Base-by-base conservation (phyloP, 1,140 invertebrate species). In the Polyergus mexicanus region DNA sequence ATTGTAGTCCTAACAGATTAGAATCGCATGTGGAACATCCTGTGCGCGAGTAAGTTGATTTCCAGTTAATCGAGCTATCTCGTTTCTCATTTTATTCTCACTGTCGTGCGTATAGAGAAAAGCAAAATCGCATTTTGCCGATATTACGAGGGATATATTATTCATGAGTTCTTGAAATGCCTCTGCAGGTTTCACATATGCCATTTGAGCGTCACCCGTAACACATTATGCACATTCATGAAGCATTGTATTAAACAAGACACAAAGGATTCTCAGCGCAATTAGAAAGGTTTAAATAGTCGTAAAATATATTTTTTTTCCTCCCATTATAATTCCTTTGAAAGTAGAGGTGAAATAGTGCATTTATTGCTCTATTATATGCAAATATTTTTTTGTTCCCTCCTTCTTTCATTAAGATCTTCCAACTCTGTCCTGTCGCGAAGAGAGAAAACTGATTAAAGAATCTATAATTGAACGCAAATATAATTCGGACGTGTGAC, bases 31-130 rank as follows among this genome's bases (percentile, higher is more conserved):
- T 83, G 68, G 68, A 62, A 58, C 68, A 83, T 74, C 68, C 54
- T 74, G 54, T 35, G 51, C 8, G 11, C 28, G n/a, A 44, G 56
- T 41, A n/a, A 62, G n/a, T 51, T 10, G 56, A 83, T 62, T 44
- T 83, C 68, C 68, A 83, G 38, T 81, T 60, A 69, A 32, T 56
- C 32, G 8, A 41, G n/a, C 22, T 28, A 81, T 83, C 78, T 60
- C 44, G 8, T 25, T 28, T 81, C 54, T 60, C 66, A 3, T 35
- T 3, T 51, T 19, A 41, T 58, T 69, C 19, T 19, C 16, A 5
- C 4, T 8, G 5, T 68, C 35, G 10, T 62, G 22, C 13, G 2
- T 22, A 2, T 32, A 32, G 25, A 63, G 3, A 62, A 25, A 47
- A 76, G 56, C 11, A 44, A 32, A 69, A 28, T 22, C 35, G 16